Percentiles rank a stretch among this genome's conserved stretches.
Evolutionary conservation across 92 coral and sea anemone species (phyloP).

Genomic region (Ricordea florida): DNA sequence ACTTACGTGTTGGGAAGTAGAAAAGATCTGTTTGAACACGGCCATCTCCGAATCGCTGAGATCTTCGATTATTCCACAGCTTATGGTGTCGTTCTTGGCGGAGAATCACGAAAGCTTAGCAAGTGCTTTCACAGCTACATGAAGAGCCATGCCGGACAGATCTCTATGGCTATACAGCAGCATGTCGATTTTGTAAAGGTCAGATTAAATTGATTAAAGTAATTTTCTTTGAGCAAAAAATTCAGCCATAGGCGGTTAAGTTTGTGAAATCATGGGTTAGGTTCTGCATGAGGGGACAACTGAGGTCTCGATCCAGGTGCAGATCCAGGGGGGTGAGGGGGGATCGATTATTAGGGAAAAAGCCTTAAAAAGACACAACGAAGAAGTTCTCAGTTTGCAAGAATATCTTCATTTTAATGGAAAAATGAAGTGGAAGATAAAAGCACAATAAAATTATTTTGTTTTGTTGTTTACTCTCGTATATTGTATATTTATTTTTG

Average conservation of each 20-base stretch:
- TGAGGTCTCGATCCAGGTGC: too few relatives aligned
- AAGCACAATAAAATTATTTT: too few relatives aligned
- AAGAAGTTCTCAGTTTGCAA: too few relatives aligned
- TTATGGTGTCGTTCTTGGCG: slow-evolving; percentile 57
- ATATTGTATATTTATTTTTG: too few relatives aligned
- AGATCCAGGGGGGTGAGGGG: too few relatives aligned
- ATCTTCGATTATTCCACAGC: slow-evolving; percentile 68
- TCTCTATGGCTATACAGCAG: slow-evolving; percentile 44
- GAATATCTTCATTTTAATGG: too few relatives aligned
- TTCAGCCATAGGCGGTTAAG: neutral
- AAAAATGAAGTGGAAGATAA: too few relatives aligned
- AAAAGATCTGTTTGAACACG: slow-evolving; percentile 64
- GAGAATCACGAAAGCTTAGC: slow-evolving; percentile 52
- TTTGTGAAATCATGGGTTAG: too few relatives aligned
- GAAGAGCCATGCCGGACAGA: slow-evolving; percentile 32
- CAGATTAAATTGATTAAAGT: too few relatives aligned
- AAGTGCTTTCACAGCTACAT: slow-evolving; percentile 50
- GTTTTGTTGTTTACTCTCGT: too few relatives aligned
- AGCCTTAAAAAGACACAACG: too few relatives aligned
- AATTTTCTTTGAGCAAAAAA: neutral
- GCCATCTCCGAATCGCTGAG: slow-evolving; percentile 48
- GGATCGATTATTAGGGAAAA: too few relatives aligned
- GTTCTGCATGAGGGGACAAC: neutral
- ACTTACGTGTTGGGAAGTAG: slow-evolving; percentile 72
- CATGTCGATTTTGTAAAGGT: slow-evolving; percentile 66